Evolutionary conservation across 1,140 invertebrate species (phyloP).

Genomic region (Hydropsyche tenuis): DNA sequence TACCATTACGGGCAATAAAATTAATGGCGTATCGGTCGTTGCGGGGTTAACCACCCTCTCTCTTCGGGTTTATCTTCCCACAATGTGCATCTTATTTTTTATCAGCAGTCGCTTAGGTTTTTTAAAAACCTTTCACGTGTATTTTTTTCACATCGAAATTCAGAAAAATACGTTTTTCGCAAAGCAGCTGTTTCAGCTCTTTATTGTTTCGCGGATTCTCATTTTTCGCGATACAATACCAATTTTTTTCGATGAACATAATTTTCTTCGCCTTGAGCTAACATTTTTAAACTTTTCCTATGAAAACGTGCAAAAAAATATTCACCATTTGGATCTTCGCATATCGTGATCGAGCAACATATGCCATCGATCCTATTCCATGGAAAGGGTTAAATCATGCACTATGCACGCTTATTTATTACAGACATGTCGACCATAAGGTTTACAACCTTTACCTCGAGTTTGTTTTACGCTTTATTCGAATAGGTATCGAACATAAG

Average conservation of each 20-base stretch:
- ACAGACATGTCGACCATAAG: constrained; percentile 2
- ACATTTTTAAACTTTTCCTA: too few relatives aligned
- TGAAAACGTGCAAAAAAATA: too few relatives aligned
- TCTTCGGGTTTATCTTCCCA: constrained; percentile 28
- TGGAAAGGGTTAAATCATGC: constrained; percentile 15
- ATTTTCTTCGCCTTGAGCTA: too few relatives aligned
- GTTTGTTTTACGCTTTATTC: constrained; percentile 3
- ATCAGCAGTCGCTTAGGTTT: constrained; percentile 31
- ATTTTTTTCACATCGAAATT: too few relatives aligned
- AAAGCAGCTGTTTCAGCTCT: constrained; percentile 8
- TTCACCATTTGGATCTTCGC: too few relatives aligned
- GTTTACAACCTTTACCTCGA: constrained; percentile 4
- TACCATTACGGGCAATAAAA: too few relatives aligned
- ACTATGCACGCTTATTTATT: background rate
- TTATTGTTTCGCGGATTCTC: background rate
- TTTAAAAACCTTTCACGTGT: constrained; percentile 3
- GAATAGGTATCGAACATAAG: background rate
- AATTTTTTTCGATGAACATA: too few relatives aligned
- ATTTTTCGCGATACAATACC: too few relatives aligned
- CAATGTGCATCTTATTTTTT: constrained; percentile 42
- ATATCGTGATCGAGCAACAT: background rate
- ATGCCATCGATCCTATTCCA: background rate
- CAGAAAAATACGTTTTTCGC: constrained; percentile 10
- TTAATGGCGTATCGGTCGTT: too few relatives aligned
- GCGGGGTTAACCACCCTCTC: constrained; percentile 29